Base-by-base conservation (phyloP, 2,113 vertebrate genomes). In the Glaucidium brasilianum region DNA sequence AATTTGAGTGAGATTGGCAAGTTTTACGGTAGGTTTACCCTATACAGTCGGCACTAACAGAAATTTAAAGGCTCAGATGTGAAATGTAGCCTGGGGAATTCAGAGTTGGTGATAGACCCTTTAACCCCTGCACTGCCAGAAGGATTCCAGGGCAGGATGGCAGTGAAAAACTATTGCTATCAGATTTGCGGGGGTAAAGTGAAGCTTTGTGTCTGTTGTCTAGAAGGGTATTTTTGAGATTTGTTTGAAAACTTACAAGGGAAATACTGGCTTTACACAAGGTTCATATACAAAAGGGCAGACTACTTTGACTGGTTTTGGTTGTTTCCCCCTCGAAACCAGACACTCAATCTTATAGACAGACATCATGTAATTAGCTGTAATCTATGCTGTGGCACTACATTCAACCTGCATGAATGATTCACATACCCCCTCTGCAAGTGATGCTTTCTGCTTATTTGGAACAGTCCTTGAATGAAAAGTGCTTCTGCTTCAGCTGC, bases 251-350 rank as follows among this genome's bases (percentile, higher is more conserved):
- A 62, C 1, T 58, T 37, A 3, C 11, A 66, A 56, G 12, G 23
- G 13, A 90, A 88, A 55, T 64, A 4, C 3, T 39, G 47, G 4
- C 11, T 78, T 71, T 34, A 43, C 16, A 32, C 15, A 39, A 63
- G 15, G n/a, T 6, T 35, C 10, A 10, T 30, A 37, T 4, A 23
- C 0, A 0, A 71, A 56, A 5, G 12, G 6, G 6, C 15, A 62
- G 11, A 21, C 6, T 59, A 30, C 22, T 66, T 45, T 43, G 76
- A 16, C 2, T 25, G 6, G 12, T 78, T 49, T 81, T 52, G 19
- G 4, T 21, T 19, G 2, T 1, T 23, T 12, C 4, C 5, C 8
- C 7, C 34, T 30, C 5, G 39, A 58, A 85, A 23, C 1, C n/a
- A 67, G 34, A 37, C 12, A 60, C 15, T 34, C 18, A 29, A 5